Conservation (phyloP, 2,113 vertebrate genomes). For the Dipodomys ordii region DNA sequence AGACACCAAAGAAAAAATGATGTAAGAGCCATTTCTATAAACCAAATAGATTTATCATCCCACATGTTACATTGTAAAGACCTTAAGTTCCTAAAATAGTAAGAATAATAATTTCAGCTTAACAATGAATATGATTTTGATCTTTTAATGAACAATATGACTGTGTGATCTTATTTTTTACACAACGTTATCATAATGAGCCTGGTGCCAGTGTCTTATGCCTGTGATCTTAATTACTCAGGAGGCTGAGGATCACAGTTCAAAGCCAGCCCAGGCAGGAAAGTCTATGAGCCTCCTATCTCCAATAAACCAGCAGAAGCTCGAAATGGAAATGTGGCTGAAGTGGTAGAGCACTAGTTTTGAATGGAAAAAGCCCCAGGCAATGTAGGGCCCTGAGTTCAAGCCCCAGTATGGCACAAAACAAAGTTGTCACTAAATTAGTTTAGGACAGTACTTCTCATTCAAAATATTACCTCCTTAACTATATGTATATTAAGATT, state of each 20-base stretch:
- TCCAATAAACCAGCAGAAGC: too few species aligned
- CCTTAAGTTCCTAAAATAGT: not conserved
- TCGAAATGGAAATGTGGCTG: too few species aligned
- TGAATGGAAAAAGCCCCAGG: too few species aligned
- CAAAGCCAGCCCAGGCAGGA: too few species aligned
- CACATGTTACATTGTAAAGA: not conserved
- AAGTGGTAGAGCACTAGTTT: too few species aligned
- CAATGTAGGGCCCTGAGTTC: too few species aligned
- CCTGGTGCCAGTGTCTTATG: too few species aligned
- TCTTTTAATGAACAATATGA: not conserved
- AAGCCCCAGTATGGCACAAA: too few species aligned
- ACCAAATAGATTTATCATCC: not conserved
- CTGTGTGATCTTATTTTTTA: not conserved
- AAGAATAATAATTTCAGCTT: conserved; percentile 36
- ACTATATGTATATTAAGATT: not conserved
- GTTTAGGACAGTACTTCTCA: not conserved
- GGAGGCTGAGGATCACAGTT: too few species aligned
- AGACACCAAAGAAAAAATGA: not conserved
- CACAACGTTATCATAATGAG: not conserved
- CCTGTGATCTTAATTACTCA: too few species aligned
- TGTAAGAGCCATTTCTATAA: conserved; percentile 31
- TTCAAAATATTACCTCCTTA: not conserved
- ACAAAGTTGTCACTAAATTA: not conserved
- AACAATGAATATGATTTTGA: not conserved
- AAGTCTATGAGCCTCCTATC: too few species aligned